A percentile compares a stretch with the other conserved stretches of the same genome.
Conservation (phyloP, 2,113 vertebrate genomes). For the Haliaeetus leucogaster region DNA sequence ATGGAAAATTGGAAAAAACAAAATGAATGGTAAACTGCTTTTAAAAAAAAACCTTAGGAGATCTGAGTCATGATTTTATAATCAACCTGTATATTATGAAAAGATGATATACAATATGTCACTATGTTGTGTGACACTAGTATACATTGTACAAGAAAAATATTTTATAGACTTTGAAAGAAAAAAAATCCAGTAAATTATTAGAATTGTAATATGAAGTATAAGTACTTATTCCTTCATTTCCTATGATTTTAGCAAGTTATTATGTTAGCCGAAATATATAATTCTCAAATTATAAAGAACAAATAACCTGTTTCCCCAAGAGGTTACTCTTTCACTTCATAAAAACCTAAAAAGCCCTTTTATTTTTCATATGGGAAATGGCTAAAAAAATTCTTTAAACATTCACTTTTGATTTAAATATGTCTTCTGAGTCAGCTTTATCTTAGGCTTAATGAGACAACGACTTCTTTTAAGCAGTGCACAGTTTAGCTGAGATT, state of each 20-base stretch:
- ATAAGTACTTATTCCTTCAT: background rate
- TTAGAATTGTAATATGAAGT: background rate
- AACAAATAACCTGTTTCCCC: background rate
- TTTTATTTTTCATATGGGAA: background rate
- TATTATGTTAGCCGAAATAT: background rate
- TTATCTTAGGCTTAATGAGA: background rate
- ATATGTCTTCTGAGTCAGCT: background rate
- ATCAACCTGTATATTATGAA: conserved; percentile 43
- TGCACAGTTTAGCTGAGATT: background rate
- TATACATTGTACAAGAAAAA: background rate
- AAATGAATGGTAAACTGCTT: background rate
- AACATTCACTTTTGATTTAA: background rate
- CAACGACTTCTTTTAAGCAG: background rate
- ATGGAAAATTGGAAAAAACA: conserved; percentile 41
- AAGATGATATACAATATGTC: background rate
- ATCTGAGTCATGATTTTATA: conserved; percentile 37
- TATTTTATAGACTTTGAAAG: background rate
- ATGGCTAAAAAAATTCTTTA: background rate
- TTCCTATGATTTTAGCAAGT: background rate
- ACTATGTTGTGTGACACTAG: background rate
- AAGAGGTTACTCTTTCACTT: background rate
- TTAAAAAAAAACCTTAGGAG: conserved; percentile 22
- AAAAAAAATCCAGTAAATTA: background rate
- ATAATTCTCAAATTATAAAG: background rate
- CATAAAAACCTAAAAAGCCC: accelerated